phyloP scores from a whole-genome alignment of 1,140 invertebrate species.

The Drosophila fuyamai region DNA sequence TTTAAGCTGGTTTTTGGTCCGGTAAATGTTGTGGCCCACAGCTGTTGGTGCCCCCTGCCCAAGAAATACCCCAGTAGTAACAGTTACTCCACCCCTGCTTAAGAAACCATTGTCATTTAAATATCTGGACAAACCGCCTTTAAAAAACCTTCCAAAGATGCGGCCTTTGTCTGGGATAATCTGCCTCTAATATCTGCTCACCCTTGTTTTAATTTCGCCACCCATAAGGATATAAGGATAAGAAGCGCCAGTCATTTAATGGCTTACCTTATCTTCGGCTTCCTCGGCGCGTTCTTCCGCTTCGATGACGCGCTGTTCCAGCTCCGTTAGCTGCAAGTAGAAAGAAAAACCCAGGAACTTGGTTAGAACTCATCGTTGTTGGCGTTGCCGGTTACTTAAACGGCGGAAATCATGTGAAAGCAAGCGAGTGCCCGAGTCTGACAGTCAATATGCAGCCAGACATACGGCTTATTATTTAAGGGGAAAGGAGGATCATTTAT shows the following conservation, averaged over 20 bases:
- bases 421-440: background rate
- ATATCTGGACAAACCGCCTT: conserved; percentile 48
- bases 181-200: conserved; percentile 15
- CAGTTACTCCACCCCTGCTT: background rate
- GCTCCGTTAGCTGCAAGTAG: conserved; percentile 93
- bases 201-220: conserved; percentile 49
- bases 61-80: background rate
- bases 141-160: conserved; percentile 62
- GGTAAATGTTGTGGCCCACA: conserved; percentile 48
- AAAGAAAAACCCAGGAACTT: conserved; percentile 1
- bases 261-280: conserved; percentile 95
- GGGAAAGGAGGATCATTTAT: background rate
- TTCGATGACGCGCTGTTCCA: conserved; percentile 95
- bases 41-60: conserved; percentile 13
- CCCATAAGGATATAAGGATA: conserved; percentile 1
- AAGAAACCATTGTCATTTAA: conserved; percentile 47
- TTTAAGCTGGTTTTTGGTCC: conserved; percentile 37
- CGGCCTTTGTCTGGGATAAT: conserved; percentile 16
- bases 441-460: conserved; percentile 1
- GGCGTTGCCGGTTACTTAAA: conserved; percentile 20
- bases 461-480: background rate
- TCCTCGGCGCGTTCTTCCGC: conserved; percentile 95
- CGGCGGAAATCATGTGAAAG: conserved; percentile 54
- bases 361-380: conserved; percentile 17
- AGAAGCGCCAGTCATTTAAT: conserved; percentile 53